Evolutionary conservation across 2,113 vertebrate genomes (phyloP).

Genomic region (Prinia subflava): DNA sequence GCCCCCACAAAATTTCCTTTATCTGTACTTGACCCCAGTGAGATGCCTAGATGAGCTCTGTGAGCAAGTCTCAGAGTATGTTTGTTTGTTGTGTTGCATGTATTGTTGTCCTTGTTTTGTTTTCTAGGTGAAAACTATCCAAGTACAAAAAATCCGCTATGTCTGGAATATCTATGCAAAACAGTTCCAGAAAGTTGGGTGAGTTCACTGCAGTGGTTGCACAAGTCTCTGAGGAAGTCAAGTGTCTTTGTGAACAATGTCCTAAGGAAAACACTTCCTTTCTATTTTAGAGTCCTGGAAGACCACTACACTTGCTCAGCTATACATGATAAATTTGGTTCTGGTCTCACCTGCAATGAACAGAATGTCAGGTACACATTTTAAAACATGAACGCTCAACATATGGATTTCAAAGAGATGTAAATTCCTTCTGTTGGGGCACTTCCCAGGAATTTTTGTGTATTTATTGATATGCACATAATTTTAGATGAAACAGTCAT

Average conservation of each 20-base stretch:
- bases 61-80: not conserved
- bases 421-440: not conserved
- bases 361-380: slow-evolving; percentile 70
- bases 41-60: not conserved
- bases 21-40: not conserved
- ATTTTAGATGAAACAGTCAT: not conserved
- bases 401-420: not conserved
- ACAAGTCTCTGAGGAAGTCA: not conserved
- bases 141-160: slow-evolving; percentile 78
- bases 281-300: slow-evolving; percentile 72
- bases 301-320: slow-evolving; percentile 70
- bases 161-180: slow-evolving; percentile 74
- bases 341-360: slow-evolving; percentile 69
- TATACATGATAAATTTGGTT: slow-evolving; percentile 74
- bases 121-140: slow-evolving; percentile 73
- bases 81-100: not conserved
- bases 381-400: not conserved
- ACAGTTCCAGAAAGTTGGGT: slow-evolving; percentile 77
- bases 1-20: not conserved
- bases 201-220: slow-evolving; percentile 34
- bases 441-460: not conserved
- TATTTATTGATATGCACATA: not conserved
- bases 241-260: not conserved
- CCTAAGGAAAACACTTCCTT: not conserved
- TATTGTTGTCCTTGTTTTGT: not conserved